Evolutionary conservation across 1,140 invertebrate species (phyloP).

Genomic region (Brachionus angularis): DNA sequence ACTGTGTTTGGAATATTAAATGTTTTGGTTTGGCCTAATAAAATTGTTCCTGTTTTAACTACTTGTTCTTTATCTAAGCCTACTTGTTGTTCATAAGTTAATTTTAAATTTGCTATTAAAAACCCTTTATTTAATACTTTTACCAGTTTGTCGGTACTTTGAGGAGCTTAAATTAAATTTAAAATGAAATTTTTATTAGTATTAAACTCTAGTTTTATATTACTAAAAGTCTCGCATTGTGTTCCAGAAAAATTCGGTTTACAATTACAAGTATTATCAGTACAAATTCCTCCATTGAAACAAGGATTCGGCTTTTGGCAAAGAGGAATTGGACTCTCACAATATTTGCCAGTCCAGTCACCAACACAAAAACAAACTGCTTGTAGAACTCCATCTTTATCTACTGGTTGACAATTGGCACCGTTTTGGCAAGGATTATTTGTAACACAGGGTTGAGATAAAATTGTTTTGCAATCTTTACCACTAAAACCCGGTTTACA

Average conservation of each 20-base stretch:
- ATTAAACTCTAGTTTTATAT: too few relatives aligned
- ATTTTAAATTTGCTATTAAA: not conserved
- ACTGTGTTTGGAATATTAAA: conserved; percentile 41
- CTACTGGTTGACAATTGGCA: not conserved
- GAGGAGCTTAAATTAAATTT: too few relatives aligned
- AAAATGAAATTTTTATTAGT: too few relatives aligned
- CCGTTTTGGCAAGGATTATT: conserved; percentile 21
- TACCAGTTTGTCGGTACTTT: conserved; percentile 8
- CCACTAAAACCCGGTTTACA: conserved; percentile 24
- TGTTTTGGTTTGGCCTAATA: not conserved
- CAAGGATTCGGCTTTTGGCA: conserved; percentile 16
- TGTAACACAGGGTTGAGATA: not conserved
- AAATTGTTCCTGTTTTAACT: conserved; percentile 18
- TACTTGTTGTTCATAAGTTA: conserved; percentile 4
- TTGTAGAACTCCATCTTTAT: not conserved
- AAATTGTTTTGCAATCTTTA: conserved; percentile 24
- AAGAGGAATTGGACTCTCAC: not conserved
- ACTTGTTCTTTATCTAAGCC: not conserved
- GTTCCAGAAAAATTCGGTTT: conserved; percentile 11
- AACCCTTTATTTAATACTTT: conserved; percentile 37
- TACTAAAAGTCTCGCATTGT: conserved; percentile 10
- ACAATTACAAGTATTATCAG: conserved; percentile 10
- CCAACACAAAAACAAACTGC: conserved; percentile 7
- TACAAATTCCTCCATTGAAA: conserved; percentile 11
- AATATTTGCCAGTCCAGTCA: conserved; percentile 22